Base-by-base conservation (phyloP, 2,888 invertebrate species). In the Athalia rosae region DNA sequence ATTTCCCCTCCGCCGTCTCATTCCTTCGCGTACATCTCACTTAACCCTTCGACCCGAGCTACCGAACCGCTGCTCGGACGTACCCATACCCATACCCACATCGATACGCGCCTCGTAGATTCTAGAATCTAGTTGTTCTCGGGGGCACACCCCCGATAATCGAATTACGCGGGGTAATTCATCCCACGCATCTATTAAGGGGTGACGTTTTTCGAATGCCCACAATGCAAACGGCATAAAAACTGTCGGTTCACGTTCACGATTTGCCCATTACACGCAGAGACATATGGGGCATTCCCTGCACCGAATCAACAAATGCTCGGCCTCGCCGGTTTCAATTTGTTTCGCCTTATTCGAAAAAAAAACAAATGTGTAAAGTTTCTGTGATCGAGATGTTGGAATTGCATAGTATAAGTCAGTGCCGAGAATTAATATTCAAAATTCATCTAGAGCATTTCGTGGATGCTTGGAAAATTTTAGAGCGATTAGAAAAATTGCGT, bases 101-200 rank as follows among this genome's bases (percentile, higher is more conserved):
- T 59, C 15, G 48, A 28, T 50, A 41, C 53, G 67, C 53, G 67
- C 50, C 53, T 66, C 67, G 53, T 41, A 48, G 71, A 11, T 67
- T 50, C 48, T 13, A 28, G 28, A 28, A 56, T 71, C 71, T 15
- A 67, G 71, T 58, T n/a, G 58, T 58, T 71, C 58, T 56, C 58
- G 41, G 50, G n/a, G 69, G 69, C 56, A 74, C 48, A 15, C 47
- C 48, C 41, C 48, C 48, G 74, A 74, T 74, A 74, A 74, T 74
- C 74, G 74, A 74, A 74, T 74, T 74, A 74, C 74, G 61, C 59
- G 48, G 8, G 61, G 74, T 74, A 74, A 74, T 74, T 62, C 61
- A 74, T 74, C 59, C 74, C 9, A 45, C 67, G 11, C 3, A 15
- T 41, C 11, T 28, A 50, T 13, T 6, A 13, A 11, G 48, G 13